These are phyloP conservation scores for Sinocyclocheilus maitianheensis DNA, from an alignment of 2,113 vertebrate species.

Conservation along the genomic window DNA sequence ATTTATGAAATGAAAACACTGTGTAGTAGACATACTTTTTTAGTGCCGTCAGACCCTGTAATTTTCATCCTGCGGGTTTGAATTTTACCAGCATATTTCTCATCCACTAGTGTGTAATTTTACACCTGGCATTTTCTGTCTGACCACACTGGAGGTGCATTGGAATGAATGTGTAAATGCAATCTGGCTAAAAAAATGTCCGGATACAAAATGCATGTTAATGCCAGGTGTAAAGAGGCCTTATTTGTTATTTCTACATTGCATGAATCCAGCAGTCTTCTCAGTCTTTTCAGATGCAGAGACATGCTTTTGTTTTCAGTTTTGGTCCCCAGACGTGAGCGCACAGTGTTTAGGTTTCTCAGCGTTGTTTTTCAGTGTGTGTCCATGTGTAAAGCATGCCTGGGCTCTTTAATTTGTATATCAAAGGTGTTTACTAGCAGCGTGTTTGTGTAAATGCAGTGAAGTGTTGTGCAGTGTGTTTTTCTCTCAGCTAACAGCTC, in stretches of 20 bases:
- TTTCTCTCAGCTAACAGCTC: constrained; percentile 34
- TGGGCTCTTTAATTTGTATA: constrained; percentile 15
- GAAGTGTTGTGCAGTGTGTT: constrained; percentile 35
- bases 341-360: constrained; percentile 9
- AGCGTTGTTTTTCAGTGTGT: constrained; percentile 14
- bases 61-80: neutral
- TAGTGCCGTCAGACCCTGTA: neutral
- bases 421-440: constrained; percentile 13
- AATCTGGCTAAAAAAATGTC: too few species aligned
- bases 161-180: neutral
- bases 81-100: neutral
- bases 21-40: neutral
- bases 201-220: too few species aligned
- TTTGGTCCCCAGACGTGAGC: neutral
- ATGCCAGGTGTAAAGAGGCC: neutral
- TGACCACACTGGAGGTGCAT: neutral
- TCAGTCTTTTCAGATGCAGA: neutral
- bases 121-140: neutral
- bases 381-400: constrained; percentile 28
- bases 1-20: neutral
- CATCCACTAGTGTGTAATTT: neutral
- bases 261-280: neutral
- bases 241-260: neutral
- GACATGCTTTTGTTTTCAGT: neutral
- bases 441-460: neutral